Conservation (phyloP, 2,797 vertebrate species). For the Fringilla coelebs region DNA sequence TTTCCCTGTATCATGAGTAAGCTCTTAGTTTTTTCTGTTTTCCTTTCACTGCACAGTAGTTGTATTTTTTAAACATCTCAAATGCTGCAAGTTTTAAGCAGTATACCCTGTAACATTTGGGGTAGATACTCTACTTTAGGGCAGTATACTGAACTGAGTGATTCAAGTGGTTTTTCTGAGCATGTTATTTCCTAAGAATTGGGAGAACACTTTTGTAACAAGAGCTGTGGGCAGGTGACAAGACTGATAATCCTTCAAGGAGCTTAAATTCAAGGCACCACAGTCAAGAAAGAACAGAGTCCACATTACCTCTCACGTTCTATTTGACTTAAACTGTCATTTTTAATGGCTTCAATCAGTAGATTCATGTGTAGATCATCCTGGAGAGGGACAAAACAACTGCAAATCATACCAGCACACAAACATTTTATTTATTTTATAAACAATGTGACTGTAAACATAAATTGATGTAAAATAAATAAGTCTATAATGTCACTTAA, state of each 20-base stretch:
- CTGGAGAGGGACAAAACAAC: conserved; percentile 67
- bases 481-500: not conserved
- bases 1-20: not conserved
- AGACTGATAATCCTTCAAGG: not conserved
- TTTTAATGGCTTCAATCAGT: conserved; percentile 93
- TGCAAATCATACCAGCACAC: not conserved
- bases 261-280: not conserved
- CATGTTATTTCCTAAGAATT: not conserved
- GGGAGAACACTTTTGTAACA: not conserved
- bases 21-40: not conserved
- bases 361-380: conserved; percentile 88
- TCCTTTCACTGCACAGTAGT: not conserved
- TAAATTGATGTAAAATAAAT: not conserved
- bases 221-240: not conserved
- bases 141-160: not conserved
- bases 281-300: not conserved
- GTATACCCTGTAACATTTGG: not conserved
- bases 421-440: not conserved
- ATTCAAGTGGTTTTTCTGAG: not conserved
- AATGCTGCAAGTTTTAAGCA: not conserved
- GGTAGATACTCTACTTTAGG: not conserved
- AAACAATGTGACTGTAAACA: not conserved
- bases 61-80: not conserved
- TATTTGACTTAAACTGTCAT: conserved; percentile 91
- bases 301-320: conserved; percentile 85